Evolutionary conservation across 1,140 invertebrate species (phyloP), one percentile per base, ranked within the genome.

Genomic region (Drosophila arizonae): DNA sequence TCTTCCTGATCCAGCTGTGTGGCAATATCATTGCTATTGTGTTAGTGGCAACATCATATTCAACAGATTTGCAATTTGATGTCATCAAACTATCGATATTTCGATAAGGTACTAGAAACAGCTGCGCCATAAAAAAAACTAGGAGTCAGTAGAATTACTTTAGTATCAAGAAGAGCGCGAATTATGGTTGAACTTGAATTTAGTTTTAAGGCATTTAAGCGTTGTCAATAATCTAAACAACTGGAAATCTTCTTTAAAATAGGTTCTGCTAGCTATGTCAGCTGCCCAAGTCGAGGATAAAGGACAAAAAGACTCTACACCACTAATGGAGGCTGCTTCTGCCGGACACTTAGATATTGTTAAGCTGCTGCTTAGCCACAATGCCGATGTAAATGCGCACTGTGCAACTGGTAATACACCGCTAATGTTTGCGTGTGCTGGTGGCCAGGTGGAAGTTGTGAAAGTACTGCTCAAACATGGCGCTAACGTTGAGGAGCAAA

Each of bases 401-500:
- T 98, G 97, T 39, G 96, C 96, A 28, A 98, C 97, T 90, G 97
- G 97, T 64, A 99, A 99, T 91, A 99, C 98, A 52, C 97, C 98
- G 50, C 93, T 99, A 41, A 99, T 99, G 97, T 99, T 99, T 93
- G 98, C 98, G 46, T 99, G 98, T 92, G 98, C 98, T 76, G 97
- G 97, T 89, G 98, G 98, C 4, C 97, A 99, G 93, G 96, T 96
- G 85, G 96, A 98, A 73, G 97, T 98, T 71, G 98, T 99, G 8
- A 94, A 95, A 91, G 95, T 96, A 57, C 93, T 99, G 52, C 93
- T 99, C 30, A 96, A 98, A 81, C 95, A 95, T 86, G 97, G 97
- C 63, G 98, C 98, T 65, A 97, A 99, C 92, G 97, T 99, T 9
- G 99, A 99, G 93, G 98, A 98, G 93, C 97, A 99, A 92, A 99